Evolutionary conservation across 2,113 vertebrate genomes (phyloP), one percentile per base, ranked within the genome.

Genomic region (cat (Felis catus)): DNA sequence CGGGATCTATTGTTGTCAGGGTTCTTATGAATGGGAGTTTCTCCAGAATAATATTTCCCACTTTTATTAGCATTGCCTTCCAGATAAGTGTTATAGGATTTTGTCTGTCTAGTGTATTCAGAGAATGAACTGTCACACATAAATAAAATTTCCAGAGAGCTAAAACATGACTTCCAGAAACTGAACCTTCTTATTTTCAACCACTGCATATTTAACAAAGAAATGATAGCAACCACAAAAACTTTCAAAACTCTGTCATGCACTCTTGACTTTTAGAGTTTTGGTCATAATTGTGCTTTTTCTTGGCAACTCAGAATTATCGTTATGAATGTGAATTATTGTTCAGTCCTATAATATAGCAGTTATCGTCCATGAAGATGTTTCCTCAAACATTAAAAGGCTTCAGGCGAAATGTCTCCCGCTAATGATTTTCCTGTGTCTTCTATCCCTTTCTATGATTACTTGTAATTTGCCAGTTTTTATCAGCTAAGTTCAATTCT

Each of bases 61-160:
- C 3, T 78, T 96, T 13, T 86, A 36, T 70, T 89, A 63, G n/a
- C 13, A 78, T 85, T 92, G 19, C 9, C 19, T 87, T 84, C 21
- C 15, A 95, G 81, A 36, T 81, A 88, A 93, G 73, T 15, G 9
- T 5, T 87, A 39, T 53, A 51, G 21, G 10, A 78, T 82, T 94
- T 82, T 5, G 45, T 74, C 45, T 66, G 48, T 48, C 71, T 85
- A 45, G 45, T 65, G 21, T 74, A 25, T 89, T 65, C 81, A 39
- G 18, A 95, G 83, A 91, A 65, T 85, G 19, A 68, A 58, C 27
- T 58, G 13, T 58, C 68, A 7, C 3, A 53, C 2, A 39, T 45
- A 94, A 94, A 66, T 76, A n/a, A 55, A 91, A 74, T 91, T 93
- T 92, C 14, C 4, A 90, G 65, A 79, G 19, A 89, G 16, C 21